Conservation (phyloP, 1,140 invertebrate genomes). For the Hirudo medicinalis region DNA sequence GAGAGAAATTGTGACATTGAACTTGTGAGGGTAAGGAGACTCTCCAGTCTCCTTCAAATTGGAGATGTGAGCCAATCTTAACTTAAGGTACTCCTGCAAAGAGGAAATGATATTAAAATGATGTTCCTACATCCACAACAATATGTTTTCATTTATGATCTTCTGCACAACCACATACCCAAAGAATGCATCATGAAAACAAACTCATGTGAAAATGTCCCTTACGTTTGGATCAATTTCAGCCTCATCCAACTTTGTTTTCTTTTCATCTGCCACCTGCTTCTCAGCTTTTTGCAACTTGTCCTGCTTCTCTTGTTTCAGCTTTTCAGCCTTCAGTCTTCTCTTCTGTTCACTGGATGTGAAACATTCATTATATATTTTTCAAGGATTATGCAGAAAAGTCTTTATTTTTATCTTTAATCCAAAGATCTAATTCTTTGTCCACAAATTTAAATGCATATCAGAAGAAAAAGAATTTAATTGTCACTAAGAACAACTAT, state of each 20-base stretch:
- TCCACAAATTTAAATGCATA: too few relatives aligned
- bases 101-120: constrained; percentile 21
- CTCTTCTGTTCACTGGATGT: constrained; percentile 73
- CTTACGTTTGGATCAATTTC: constrained; percentile 77
- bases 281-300: constrained; percentile 48
- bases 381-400: too few relatives aligned
- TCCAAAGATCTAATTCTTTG: too few relatives aligned
- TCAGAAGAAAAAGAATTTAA: too few relatives aligned
- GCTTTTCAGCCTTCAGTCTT: constrained; percentile 75
- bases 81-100: constrained; percentile 68
- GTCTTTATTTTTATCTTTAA: too few relatives aligned
- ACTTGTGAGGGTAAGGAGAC: constrained; percentile 97
- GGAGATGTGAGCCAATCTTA: constrained; percentile 60
- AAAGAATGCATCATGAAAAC: background rate
- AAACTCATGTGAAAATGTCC: background rate
- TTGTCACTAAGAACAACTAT: too few relatives aligned
- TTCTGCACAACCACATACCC: background rate
- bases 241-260: constrained; percentile 43
- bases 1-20: constrained; percentile 76
- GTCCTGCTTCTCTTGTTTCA: constrained; percentile 79
- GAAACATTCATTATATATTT: background rate
- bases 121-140: too few relatives aligned
- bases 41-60: constrained; percentile 59
- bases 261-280: constrained; percentile 26
- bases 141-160: constrained; percentile 11